Base-by-base conservation (phyloP, 1,140 invertebrate genomes). In the Drosophila aff. region DNA sequence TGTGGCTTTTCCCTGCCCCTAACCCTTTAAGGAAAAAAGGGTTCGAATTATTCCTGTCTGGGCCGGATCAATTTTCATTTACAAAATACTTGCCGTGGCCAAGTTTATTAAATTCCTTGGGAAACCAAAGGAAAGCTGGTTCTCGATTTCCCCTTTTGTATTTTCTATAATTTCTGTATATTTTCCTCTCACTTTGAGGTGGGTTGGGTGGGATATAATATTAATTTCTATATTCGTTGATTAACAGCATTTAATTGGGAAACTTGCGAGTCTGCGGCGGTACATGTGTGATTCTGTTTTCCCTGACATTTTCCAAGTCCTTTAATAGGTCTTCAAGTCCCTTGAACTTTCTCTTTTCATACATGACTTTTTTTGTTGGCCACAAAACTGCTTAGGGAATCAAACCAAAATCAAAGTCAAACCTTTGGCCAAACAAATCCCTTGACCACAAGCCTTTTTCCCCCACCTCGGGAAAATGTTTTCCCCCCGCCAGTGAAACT, bases 391-490 rank as follows among this genome's bases (percentile, higher is more conserved):
- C 49, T 40, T 36, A 47, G 41, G 44, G 49, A 74, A 63, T 55
- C 50, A 75, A 40, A 21, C 62, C 46, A 60, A 76, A 76, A 77
- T 60, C 62, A 76, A 76, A 76, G 62, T 60, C 73, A 76, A 76
- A 40, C 62, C 73, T 66, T 59, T 76, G 31, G 44, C 69, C 66
- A 71, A 69, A 71, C 66, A 76, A 76, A 66, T 76, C 53, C 74
- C 62, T 41, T 67, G 53, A 76, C 74, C 72, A 58, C 61, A 43
- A 44, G 31, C 47, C 44, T 59, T 38, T 49, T 44, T 11, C 8
- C 47, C 13, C 36, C 47, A 16, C 26, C n/a, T 6, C 11, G 36
- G 40, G 40, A 18, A 68, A 21, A 40, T 64, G 3, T 26, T 47
- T 16, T 15, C 7, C 28, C 31, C n/a, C 13, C 4, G 4, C 57